Base-by-base conservation (phyloP, 1,140 invertebrate genomes). In the Tachypleus tridentatus region DNA sequence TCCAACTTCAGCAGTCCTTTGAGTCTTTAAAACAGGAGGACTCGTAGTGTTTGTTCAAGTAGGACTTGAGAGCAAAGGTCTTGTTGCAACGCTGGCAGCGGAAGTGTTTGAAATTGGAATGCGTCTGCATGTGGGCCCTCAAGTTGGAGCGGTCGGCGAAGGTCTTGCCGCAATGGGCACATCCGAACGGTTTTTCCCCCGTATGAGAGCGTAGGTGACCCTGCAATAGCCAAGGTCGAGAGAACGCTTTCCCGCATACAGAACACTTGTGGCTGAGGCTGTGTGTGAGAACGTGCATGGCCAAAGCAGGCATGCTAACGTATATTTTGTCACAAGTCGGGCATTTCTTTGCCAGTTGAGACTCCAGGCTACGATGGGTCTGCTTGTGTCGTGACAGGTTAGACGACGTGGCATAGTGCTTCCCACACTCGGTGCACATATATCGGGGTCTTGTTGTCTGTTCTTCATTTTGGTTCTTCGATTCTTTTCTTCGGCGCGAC, bases 141-240 rank as follows among this genome's bases (percentile, higher is more conserved):
- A 99, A 81, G 77, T 99, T 99, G 63, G 93, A 97, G 52, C 96
- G 82, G 80, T 99, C 96, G 4, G 97, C 96, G 77, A 99, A 99
- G 5, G 93, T 92, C 76, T 98, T 98, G 61, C 94, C 95, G 78
- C 97, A 99, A 75, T 98, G 94, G 5, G 93, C 93, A 78, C 97
- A 99, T 3, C 93, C 93, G 79, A 96, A 99, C 0, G 97, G 97
- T 75, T 98, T 99, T 79, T 98, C 95, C 0, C 97, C 97, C 0
- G 95, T 98, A 80, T 99, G 97, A 4, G 92, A 95, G 48, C 97
- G 82, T 69, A 98, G 83, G 70, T 86, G 90, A 75, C 96, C 93
- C 64, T 98, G 96, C 4, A 99, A 84, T 0, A 96, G 87, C 80
- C 93, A 97, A 0, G 95, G 96, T 53, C 97, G 81, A 3, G 93